A percentile compares a stretch with the other conserved stretches of the same genome.
phyloP scores from a whole-genome alignment of 1,140 invertebrate genomes.

The Drosophila subobscura region DNA sequence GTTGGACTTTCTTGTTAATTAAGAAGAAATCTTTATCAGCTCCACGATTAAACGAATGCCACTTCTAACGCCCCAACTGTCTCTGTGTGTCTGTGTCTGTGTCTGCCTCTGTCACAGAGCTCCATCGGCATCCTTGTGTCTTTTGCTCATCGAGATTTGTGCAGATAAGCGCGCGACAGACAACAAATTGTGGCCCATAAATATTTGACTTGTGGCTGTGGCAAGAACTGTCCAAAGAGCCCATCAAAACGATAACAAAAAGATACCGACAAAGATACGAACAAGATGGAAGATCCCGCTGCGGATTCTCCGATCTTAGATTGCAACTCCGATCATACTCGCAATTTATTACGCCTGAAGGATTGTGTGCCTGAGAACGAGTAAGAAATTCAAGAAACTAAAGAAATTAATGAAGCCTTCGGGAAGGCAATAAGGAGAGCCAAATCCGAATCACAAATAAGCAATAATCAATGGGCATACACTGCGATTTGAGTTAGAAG shows the following conservation, averaged over 20 bases:
- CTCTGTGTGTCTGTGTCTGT: neutral
- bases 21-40: conserved; percentile 73
- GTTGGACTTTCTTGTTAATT: conserved; percentile 76
- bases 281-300: conserved; percentile 12
- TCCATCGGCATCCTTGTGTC: too few species aligned
- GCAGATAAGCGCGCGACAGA: conserved; percentile 60
- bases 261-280: conserved; percentile 1
- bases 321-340: too few species aligned
- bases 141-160: conserved; percentile 8
- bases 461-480: too few species aligned
- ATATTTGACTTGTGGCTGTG: conserved; percentile 16
- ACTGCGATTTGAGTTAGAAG: too few species aligned
- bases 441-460: too few species aligned
- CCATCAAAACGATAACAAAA: conserved; percentile 9
- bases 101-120: neutral
- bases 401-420: too few species aligned
- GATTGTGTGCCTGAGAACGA: too few species aligned
- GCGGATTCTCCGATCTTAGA: neutral
- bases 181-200: conserved; percentile 72
- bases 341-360: too few species aligned
- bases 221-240: conserved; percentile 26
- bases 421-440: too few species aligned
- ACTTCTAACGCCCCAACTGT: conserved; percentile 37
- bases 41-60: conserved; percentile 60
- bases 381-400: too few species aligned